Evolutionary conservation across 2,797 vertebrate genomes (phyloP), one percentile per base, ranked within the genome.

Genomic region (Gymnodraco acuticeps): DNA sequence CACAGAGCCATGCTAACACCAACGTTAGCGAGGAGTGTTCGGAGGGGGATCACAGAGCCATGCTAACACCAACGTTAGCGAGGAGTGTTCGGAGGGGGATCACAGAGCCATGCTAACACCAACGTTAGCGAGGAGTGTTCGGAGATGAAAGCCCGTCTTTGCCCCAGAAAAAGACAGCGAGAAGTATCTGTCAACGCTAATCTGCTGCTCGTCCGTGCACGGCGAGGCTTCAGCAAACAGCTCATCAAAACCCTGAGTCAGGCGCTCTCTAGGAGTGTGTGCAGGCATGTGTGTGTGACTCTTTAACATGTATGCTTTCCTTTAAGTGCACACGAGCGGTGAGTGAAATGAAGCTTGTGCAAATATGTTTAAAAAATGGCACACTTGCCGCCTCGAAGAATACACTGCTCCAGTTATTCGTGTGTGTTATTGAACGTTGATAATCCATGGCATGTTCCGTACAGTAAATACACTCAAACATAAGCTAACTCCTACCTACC

Each of bases 151-250:
- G 84, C 61, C 4, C 10, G 16, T 54, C 59, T 62, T 20, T 33
- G 23, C 31, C 6, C 15, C 16, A 11, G 45, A 16, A 7, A 14
- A 45, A 68, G 50, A 75, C 55, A 5, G 23, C 48, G 16, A 78
- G 51, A 15, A 69, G 42, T 60, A 68, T 69, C 77, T 81, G 88
- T 86, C 83, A 73, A 69, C 59, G 78, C 80, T 83, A 68, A 86
- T 89, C 79, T 80, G 74, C 74, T 68, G 72, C 77, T 79, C 45
- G 72, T 70, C 66, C 33, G 0, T 51, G 70, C 83, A n/a, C 11
- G 65, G 60, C 47, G 13, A 67, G 48, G 66, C 81, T 77, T 52
- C 38, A n/a, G 72, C 33, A 53, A 77, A 70, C 64, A 47, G 52
- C 50, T 83, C 41, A 60, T 82, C 60, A 77, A 61, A 80, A 71